Conservation (phyloP, 2,113 vertebrate species). For the Indicator maculatus region DNA sequence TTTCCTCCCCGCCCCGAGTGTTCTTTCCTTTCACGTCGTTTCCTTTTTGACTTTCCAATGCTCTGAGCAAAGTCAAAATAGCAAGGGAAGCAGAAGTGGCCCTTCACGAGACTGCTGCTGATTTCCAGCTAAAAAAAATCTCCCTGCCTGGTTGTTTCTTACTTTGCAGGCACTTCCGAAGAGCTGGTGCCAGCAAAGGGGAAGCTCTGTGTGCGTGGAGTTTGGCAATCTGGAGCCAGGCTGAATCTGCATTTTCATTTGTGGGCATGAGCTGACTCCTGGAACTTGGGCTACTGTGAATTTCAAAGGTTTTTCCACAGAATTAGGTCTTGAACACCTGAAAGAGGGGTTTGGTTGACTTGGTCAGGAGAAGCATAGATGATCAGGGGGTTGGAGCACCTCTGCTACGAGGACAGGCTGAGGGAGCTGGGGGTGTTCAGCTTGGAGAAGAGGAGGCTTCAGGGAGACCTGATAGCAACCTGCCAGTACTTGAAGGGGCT, state of each 20-base stretch:
- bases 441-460: no score
- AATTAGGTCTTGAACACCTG: background rate
- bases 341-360: background rate
- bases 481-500: no score
- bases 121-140: slow-evolving; percentile 29
- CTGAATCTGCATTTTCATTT: slow-evolving; percentile 51
- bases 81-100: slow-evolving; percentile 55
- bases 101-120: background rate
- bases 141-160: slow-evolving; percentile 17
- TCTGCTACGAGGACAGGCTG: no score
- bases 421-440: no score
- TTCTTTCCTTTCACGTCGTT: slow-evolving; percentile 56
- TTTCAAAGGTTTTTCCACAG: background rate
- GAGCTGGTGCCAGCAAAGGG: slow-evolving; percentile 38
- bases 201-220: background rate
- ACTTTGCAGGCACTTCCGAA: slow-evolving; percentile 29
- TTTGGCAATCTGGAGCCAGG: slow-evolving; percentile 42
- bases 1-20: background rate
- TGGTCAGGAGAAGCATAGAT: background rate
- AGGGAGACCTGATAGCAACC: no score
- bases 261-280: background rate
- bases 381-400: no score
- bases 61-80: slow-evolving; percentile 52
- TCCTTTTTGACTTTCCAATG: slow-evolving; percentile 53
- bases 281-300: background rate